A percentile compares a stretch with the other conserved stretches of the same genome.
These are phyloP conservation scores for Ornithoptera alexandrae DNA, from an alignment of 2,888 invertebrate genomes.

Conservation along the genomic window DNA sequence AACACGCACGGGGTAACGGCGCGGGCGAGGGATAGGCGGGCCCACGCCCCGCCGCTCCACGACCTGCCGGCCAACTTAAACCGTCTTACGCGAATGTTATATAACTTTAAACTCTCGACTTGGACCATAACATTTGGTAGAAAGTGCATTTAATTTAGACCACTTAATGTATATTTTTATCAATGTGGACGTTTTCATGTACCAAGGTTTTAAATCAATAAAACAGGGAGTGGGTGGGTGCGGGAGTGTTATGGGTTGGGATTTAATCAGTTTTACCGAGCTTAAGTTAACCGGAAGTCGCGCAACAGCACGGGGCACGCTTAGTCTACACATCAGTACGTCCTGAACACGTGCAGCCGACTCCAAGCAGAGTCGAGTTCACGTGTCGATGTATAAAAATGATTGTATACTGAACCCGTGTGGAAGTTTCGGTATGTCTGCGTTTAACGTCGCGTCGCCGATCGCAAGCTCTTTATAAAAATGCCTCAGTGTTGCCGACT, in stretches of 20 bases:
- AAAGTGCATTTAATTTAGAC: too few species aligned
- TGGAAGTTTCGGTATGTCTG: conserved; percentile 11
- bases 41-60: conserved; percentile 40
- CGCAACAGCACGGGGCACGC: conserved; percentile 46
- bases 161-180: too few species aligned
- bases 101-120: too few species aligned
- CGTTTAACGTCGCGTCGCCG: not conserved
- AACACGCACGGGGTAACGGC: conserved; percentile 40
- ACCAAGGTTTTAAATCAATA: too few species aligned
- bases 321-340: conserved; percentile 39
- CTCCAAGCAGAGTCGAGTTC: conserved; percentile 1
- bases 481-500: too few species aligned
- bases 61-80: conserved; percentile 32
- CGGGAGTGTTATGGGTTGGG: too few species aligned
- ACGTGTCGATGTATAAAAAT: conserved; percentile 25
- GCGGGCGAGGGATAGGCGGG: conserved; percentile 9
- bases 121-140: too few species aligned
- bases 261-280: not conserved
- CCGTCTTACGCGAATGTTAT: not conserved
- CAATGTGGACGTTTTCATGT: too few species aligned
- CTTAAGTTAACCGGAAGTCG: conserved; percentile 39
- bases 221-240: too few species aligned
- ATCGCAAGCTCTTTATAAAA: too few species aligned
- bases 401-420: conserved; percentile 33
- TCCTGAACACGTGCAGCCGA: not conserved